These are phyloP conservation scores for Nettapus auritus DNA, from an alignment of 2,113 vertebrate species.

Conservation along the genomic window DNA sequence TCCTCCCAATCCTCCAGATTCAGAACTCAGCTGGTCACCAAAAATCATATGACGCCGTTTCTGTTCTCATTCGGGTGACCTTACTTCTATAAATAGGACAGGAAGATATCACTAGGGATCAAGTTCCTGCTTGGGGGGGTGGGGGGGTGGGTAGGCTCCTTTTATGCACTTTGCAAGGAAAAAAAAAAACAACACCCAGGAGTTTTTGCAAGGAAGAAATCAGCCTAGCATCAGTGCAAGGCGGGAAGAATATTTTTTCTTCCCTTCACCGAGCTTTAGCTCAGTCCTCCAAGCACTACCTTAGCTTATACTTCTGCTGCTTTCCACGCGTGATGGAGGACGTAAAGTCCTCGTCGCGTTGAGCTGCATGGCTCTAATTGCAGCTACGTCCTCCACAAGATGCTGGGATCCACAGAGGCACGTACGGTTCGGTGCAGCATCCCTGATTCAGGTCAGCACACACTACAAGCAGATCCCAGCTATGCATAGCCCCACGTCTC, in stretches of 20 bases:
- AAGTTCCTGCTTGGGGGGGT: slow-evolving; percentile 39
- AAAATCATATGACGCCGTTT: neutral
- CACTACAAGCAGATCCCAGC: neutral
- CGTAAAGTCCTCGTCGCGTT: neutral
- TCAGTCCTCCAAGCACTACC: neutral
- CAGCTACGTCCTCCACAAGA: neutral
- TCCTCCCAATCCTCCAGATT: neutral
- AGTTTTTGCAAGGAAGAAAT: neutral
- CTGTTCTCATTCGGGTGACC: slow-evolving; percentile 48
- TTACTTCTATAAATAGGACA: slow-evolving; percentile 44
- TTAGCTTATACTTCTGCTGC: neutral
- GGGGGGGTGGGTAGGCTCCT: slow-evolving; percentile 20
- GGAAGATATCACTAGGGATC: slow-evolving; percentile 39
- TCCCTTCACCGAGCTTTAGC: neutral
- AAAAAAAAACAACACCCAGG: neutral
- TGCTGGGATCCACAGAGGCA: neutral
- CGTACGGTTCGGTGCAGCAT: neutral
- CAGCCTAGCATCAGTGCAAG: rapidly evolving
- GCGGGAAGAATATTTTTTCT: neutral
- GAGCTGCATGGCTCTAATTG: neutral
- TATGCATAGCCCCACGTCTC: neutral
- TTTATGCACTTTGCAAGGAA: neutral
- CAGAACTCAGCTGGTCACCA: neutral
- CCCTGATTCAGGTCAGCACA: neutral
- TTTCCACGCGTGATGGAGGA: neutral